Evolutionary conservation across 2,888 invertebrate genomes (phyloP).

Genomic region (Nebria salina): DNA sequence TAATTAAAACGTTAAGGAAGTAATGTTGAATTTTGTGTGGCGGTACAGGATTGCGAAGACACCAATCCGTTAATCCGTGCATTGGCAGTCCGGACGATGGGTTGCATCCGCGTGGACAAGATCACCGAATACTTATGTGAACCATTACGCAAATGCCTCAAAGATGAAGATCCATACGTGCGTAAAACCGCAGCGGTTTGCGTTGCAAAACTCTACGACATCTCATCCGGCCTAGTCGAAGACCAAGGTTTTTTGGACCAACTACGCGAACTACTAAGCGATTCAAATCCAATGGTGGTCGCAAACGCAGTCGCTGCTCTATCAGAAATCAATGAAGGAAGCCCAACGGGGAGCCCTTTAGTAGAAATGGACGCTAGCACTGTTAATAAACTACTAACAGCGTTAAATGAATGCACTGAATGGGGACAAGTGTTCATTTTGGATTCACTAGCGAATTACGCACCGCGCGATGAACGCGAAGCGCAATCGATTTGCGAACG

Average conservation of each 20-base stretch:
- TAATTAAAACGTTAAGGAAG: too few species aligned
- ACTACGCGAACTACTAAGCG: constrained; percentile 94
- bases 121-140: constrained; percentile 99
- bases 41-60: constrained; percentile 94
- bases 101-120: constrained; percentile 99
- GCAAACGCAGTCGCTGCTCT: constrained; percentile 99
- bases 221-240: constrained; percentile 74
- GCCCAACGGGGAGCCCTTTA: constrained; percentile 91
- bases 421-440: constrained; percentile 99
- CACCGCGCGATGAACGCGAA: constrained; percentile 95
- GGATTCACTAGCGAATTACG: constrained; percentile 96
- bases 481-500: constrained; percentile 98
- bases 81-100: constrained; percentile 98
- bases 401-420: constrained; percentile 98
- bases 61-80: constrained; percentile 99
- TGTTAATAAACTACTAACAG: constrained; percentile 97
- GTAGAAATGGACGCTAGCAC: constrained; percentile 98
- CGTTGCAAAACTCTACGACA: constrained; percentile 98
- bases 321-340: constrained; percentile 98
- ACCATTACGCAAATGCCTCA: constrained; percentile 92
- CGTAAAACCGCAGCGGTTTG: constrained; percentile 99
- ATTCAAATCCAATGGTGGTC: constrained; percentile 99
- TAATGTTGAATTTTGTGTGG: not conserved
- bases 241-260: constrained; percentile 97
- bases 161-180: constrained; percentile 97